A percentile compares a stretch with the other conserved stretches of the same genome.
phyloP scores from a whole-genome alignment of 2,113 vertebrate species.

The Melanostigma gelatinosum region DNA sequence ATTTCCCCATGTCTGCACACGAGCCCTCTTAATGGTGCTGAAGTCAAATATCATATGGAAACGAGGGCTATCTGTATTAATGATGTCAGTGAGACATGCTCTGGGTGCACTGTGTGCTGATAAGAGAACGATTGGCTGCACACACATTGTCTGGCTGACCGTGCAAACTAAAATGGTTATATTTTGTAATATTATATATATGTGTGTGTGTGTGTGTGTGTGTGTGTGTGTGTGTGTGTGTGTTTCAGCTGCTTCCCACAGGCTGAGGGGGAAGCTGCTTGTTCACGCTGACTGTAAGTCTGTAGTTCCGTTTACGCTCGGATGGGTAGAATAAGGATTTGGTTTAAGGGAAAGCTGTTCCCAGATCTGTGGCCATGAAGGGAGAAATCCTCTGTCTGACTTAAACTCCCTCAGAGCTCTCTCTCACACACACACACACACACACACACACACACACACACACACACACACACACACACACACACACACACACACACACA shows the following conservation, averaged over 20 bases:
- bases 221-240: slow-evolving; percentile 39
- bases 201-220: too few species aligned
- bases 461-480: slow-evolving; percentile 18
- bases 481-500: not conserved
- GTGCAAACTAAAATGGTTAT: not conserved
- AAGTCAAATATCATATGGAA: slow-evolving; percentile 33
- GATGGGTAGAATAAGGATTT: slow-evolving; percentile 68
- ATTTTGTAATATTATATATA: too few species aligned
- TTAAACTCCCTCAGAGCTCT: slow-evolving; percentile 45
- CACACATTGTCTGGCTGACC: slow-evolving; percentile 12
- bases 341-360: slow-evolving; percentile 60
- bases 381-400: slow-evolving; percentile 59
- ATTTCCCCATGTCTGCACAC: not conserved
- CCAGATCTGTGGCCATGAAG: slow-evolving; percentile 65
- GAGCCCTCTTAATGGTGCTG: slow-evolving; percentile 27
- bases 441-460: not conserved
- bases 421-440: slow-evolving; percentile 15
- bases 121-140: not conserved
- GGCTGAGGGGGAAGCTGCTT: slow-evolving; percentile 44
- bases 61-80: slow-evolving; percentile 17
- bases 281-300: slow-evolving; percentile 48
- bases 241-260: slow-evolving; percentile 40
- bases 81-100: slow-evolving; percentile 17
- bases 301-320: slow-evolving; percentile 52
- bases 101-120: not conserved